phyloP scores from a whole-genome alignment of 2,797 vertebrate genomes.

The Catamblyrhynchus diadema region DNA sequence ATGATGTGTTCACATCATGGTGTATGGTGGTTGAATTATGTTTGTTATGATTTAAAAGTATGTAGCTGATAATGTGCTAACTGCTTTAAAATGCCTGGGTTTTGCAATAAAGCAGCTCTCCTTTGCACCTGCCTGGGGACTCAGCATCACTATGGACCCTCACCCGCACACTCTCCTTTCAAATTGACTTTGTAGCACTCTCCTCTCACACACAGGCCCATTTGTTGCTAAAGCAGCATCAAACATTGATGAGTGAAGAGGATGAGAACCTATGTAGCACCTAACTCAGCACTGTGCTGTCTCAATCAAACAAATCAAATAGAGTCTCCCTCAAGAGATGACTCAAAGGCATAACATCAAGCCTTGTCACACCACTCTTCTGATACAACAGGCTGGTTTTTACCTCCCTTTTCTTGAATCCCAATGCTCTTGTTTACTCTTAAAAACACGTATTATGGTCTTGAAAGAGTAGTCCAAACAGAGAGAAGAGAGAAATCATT shows the following conservation, averaged over 20 bases:
- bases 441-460: background rate
- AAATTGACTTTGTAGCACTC: background rate
- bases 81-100: background rate
- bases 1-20: fast-evolving
- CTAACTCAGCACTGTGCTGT: background rate
- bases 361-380: background rate
- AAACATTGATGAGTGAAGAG: background rate
- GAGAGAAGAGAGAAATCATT: background rate
- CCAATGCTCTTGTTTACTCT: background rate
- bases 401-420: background rate
- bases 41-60: background rate
- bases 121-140: background rate
- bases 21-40: background rate
- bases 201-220: fast-evolving
- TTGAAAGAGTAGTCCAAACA: background rate
- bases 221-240: background rate
- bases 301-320: background rate
- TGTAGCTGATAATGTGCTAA: too few relatives aligned
- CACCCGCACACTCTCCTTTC: background rate
- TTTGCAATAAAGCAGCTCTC: too few relatives aligned
- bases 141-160: fast-evolving
- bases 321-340: background rate
- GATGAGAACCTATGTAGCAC: background rate
- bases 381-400: background rate
- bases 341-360: background rate